phyloP scores from a whole-genome alignment of 2,888 invertebrate species.

The Eueremaeus valkanovi region DNA sequence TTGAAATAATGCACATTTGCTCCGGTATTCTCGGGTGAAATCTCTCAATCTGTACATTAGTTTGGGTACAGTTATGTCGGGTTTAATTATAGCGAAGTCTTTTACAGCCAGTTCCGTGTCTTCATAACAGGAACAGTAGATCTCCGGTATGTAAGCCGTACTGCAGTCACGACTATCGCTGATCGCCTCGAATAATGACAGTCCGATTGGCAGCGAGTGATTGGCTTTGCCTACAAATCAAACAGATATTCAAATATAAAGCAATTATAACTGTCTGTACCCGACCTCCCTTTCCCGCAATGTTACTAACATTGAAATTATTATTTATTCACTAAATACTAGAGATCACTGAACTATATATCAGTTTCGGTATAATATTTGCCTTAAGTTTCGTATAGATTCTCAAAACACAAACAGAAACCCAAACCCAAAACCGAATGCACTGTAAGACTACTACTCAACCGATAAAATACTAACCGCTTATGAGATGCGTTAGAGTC shows the following conservation, averaged over 20 bases:
- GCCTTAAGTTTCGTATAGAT: no score
- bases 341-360: no score
- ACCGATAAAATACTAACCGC: conserved; percentile 29
- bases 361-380: no score
- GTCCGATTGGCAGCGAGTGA: conserved; percentile 36
- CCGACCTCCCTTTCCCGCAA: no score
- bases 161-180: conserved; percentile 51
- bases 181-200: conserved; percentile 51
- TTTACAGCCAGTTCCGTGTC: not conserved
- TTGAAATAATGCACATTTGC: not conserved
- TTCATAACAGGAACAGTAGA: conserved; percentile 51
- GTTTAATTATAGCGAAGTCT: not conserved
- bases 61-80: not conserved
- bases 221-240: conserved; percentile 1
- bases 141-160: conserved; percentile 51
- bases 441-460: no score
- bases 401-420: no score
- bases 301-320: not conserved
- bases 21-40: not conserved
- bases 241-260: not conserved
- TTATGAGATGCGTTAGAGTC: conserved; percentile 51
- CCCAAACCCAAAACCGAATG: no score
- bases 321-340: no score
- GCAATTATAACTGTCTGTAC: not conserved
- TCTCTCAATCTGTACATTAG: not conserved